Conservation (phyloP, 2,113 vertebrate genomes). For the Dicentrarchus labrax region DNA sequence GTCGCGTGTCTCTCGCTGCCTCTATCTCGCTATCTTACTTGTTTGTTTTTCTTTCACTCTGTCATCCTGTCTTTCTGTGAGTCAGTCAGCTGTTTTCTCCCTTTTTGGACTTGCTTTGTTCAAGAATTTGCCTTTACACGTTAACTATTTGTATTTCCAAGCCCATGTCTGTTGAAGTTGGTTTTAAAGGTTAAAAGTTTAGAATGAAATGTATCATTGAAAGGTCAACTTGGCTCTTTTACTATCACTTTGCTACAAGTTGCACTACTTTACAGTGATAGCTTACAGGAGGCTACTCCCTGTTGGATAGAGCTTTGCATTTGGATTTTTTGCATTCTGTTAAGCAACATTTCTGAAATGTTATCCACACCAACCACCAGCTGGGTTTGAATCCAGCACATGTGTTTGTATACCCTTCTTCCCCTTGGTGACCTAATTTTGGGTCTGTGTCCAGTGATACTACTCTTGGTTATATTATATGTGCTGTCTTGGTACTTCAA, state of each 20-base stretch:
- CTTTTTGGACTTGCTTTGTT: not conserved
- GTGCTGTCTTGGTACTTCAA: not conserved
- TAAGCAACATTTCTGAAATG: conserved; percentile 16
- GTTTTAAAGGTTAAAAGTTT: not conserved
- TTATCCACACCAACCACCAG: conserved; percentile 6
- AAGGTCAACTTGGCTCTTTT: not conserved
- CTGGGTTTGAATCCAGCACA: conserved; percentile 11
- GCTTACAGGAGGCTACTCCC: conserved; percentile 21
- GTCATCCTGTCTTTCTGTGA: conserved; percentile 1
- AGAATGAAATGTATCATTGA: not conserved
- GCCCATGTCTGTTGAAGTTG: not conserved
- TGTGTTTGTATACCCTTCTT: conserved; percentile 15
- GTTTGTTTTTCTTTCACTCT: conserved; percentile 9
- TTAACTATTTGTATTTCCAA: not conserved
- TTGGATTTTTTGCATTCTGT: conserved; percentile 3
- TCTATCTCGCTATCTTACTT: not conserved
- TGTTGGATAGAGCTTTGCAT: conserved; percentile 19
- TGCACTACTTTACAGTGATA: not conserved
- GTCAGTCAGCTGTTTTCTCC: conserved; percentile 22
- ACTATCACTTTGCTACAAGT: not conserved
- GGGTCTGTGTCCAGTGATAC: conserved; percentile 5
- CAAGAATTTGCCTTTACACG: not conserved
- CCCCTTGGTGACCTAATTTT: conserved; percentile 24
- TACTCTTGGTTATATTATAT: not conserved
- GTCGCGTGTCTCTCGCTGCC: not conserved